Conservation (phyloP, 2,888 invertebrate genomes). For the Cheilosia vulpina region DNA sequence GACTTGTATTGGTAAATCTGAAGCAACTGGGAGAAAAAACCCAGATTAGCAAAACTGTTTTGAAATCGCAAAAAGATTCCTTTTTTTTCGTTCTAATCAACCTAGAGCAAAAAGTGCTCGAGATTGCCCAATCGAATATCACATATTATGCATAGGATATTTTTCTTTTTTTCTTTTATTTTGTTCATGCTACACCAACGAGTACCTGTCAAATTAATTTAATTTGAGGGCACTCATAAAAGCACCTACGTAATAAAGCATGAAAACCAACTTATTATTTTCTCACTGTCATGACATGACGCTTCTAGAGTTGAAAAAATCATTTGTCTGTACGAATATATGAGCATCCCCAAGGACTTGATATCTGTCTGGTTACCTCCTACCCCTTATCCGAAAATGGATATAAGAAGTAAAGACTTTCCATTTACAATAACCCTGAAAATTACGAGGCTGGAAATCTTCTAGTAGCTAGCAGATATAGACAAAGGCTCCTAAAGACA, state of each 20-base stretch:
- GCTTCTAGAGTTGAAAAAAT: not conserved
- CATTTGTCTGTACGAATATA: not conserved
- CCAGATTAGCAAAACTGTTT: no score
- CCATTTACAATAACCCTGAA: not conserved
- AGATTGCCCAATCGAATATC: no score
- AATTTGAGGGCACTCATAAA: not conserved
- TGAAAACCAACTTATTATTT: not conserved
- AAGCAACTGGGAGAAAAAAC: no score
- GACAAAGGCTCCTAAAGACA: not conserved
- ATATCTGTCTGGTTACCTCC: constrained; percentile 9
- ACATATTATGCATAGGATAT: no score
- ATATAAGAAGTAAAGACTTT: not conserved
- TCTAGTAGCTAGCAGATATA: not conserved
- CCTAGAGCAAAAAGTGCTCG: no score
- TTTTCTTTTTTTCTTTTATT: no score
- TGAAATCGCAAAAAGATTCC: no score
- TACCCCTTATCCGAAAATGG: not conserved
- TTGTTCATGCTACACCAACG: not conserved
- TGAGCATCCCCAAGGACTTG: not conserved
- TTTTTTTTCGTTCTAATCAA: no score
- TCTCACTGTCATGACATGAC: not conserved
- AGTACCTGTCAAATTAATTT: not conserved
- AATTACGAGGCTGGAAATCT: not conserved
- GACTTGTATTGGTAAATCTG: no score
- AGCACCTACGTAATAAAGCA: not conserved